A percentile compares a stretch with the other conserved stretches of the same genome.
phyloP scores from a whole-genome alignment of 2,797 vertebrate genomes.

The Sarcoramphus papa region DNA sequence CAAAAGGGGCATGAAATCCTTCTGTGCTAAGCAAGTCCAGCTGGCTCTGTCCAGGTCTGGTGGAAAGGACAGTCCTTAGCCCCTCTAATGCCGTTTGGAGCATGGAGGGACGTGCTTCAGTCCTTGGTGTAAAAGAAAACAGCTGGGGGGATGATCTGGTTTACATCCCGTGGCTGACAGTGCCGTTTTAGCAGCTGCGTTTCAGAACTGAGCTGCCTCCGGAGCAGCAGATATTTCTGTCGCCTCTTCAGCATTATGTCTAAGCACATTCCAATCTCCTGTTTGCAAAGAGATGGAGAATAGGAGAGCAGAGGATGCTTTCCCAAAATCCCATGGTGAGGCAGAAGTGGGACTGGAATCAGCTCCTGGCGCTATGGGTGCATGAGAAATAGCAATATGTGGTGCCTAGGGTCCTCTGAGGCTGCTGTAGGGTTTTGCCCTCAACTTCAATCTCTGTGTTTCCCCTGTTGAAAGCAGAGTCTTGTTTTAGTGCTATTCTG shows the following conservation, averaged over 20 bases:
- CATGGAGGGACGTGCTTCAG: not conserved
- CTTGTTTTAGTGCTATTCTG: not conserved
- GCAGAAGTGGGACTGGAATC: not conserved
- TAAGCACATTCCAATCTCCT: not conserved
- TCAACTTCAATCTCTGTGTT: not conserved
- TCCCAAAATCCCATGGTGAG: not conserved
- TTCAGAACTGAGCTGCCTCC: not conserved
- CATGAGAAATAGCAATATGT: not conserved
- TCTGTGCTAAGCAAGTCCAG: not conserved
- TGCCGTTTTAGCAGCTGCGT: not conserved
- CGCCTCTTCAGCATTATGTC: not conserved
- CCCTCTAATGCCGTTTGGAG: not conserved
- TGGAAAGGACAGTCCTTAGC: not conserved
- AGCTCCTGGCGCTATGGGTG: not conserved
- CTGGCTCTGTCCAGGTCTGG: not conserved
- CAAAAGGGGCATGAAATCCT: not conserved
- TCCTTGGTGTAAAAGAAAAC: not conserved
- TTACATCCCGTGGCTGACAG: not conserved
- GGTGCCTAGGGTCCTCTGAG: not conserved
- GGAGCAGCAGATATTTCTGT: not conserved
- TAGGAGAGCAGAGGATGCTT: not conserved
- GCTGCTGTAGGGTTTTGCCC: not conserved
- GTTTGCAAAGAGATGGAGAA: not conserved
- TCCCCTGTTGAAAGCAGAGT: not conserved
- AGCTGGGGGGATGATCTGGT: not conserved